Conservation (phyloP, 2,797 vertebrate species). For the Sebastes glaucus region DNA sequence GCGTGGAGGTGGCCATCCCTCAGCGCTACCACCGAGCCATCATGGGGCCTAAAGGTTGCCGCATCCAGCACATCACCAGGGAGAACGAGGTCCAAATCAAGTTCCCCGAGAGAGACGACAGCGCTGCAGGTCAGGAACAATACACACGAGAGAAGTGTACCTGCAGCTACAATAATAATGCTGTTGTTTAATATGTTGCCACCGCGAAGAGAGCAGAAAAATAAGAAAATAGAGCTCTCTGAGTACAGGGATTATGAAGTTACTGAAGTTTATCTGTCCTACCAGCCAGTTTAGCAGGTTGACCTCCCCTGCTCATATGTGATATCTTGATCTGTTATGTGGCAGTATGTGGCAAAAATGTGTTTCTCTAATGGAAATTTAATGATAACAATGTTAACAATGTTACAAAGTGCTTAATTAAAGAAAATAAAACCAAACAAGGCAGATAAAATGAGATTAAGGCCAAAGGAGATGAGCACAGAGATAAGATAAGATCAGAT, state of each 20-base stretch:
- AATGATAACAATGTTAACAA: no score
- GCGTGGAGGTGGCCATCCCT: slow-evolving; percentile 81
- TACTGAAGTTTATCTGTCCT: not conserved
- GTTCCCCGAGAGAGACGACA: slow-evolving; percentile 86
- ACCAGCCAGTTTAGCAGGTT: not conserved
- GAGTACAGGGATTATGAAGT: not conserved
- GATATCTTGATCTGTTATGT: not conserved
- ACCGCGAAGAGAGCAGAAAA: not conserved
- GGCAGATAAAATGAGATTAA: no score
- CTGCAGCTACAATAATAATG: not conserved
- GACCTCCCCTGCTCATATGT: not conserved
- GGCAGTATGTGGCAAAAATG: no score
- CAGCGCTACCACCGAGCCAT: slow-evolving; percentile 85
- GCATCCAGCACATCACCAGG: slow-evolving; percentile 84
- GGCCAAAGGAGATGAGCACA: no score
- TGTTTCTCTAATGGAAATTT: not conserved
- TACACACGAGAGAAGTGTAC: not conserved
- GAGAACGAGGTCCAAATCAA: slow-evolving; percentile 87
- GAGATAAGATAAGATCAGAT: no score
- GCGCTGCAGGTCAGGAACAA: slow-evolving; percentile 60
- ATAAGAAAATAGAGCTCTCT: not conserved
- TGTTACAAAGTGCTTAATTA: no score
- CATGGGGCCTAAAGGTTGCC: slow-evolving; percentile 85
- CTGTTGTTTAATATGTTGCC: not conserved
- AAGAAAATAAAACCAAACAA: no score